Evolutionary conservation across 2,888 invertebrate genomes (phyloP).

Genomic region (Volucella bombylans): DNA sequence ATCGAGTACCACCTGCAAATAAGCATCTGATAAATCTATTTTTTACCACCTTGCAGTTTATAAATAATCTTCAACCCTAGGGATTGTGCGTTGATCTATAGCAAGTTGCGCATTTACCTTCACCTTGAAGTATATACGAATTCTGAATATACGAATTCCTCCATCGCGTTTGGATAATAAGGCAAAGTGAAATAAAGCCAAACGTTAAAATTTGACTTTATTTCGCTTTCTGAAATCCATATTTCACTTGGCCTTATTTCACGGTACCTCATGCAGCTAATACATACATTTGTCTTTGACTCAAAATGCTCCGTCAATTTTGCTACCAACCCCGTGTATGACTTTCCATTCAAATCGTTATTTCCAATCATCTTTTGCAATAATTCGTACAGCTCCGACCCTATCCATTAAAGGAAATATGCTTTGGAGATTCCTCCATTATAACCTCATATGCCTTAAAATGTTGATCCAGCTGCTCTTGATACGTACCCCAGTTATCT

Average conservation of each 20-base stretch:
- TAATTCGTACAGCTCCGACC: conserved; percentile 60
- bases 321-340: conserved; percentile 33
- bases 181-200: no score
- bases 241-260: no score
- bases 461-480: conserved; percentile 65
- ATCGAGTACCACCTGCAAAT: no score
- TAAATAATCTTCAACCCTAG: no score
- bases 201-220: no score
- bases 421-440: conserved; percentile 55
- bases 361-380: conserved; percentile 66
- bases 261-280: conserved; percentile 64
- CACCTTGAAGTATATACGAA: no score
- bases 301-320: conserved; percentile 68
- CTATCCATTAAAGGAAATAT: conserved; percentile 68
- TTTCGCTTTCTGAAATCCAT: no score
- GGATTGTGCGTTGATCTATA: conserved; percentile 68
- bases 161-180: conserved; percentile 76
- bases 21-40: conserved; percentile 75
- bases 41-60: no score
- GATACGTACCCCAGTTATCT: conserved; percentile 60
- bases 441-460: conserved; percentile 64
- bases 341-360: conserved; percentile 40
- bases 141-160: conserved; percentile 75
- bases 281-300: conserved; percentile 49
- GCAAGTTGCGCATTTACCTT: conserved; percentile 74